A percentile compares a stretch with the other conserved stretches of the same genome.
phyloP scores from a whole-genome alignment of 1,140 invertebrate genomes.

The Musca domestica region DNA sequence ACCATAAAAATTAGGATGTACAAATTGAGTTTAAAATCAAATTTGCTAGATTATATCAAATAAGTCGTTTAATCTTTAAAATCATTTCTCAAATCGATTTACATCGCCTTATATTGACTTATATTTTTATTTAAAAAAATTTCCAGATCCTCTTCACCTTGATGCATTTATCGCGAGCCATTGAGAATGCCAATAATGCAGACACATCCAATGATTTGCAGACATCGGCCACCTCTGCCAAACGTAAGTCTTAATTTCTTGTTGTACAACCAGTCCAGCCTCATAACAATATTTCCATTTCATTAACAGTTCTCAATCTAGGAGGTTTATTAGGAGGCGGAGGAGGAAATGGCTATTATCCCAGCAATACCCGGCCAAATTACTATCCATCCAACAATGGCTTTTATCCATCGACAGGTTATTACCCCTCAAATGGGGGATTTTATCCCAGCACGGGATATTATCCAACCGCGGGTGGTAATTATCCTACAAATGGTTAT shows the following conservation, averaged over 20 bases:
- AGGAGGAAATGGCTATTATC: neutral
- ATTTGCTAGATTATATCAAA: too few species aligned
- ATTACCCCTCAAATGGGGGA: conserved; percentile 11
- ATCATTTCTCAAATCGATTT: too few species aligned
- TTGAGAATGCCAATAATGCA: neutral
- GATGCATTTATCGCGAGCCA: neutral
- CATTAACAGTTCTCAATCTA: neutral
- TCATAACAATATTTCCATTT: neutral
- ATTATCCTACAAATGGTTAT: neutral
- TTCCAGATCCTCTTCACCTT: neutral
- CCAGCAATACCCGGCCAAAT: neutral
- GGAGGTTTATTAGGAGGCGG: neutral
- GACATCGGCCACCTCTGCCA: conserved; percentile 24
- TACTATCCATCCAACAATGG: conserved; percentile 14
- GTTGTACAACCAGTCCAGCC: conserved; percentile 9
- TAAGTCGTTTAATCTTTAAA: too few species aligned
- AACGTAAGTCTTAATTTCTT: conserved; percentile 23
- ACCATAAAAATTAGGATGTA: too few species aligned
- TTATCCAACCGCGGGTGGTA: conserved; percentile 14
- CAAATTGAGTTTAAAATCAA: too few species aligned
- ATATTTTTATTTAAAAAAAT: neutral
- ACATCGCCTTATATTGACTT: too few species aligned
- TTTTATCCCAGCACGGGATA: conserved; percentile 32
- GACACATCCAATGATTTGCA: conserved; percentile 6
- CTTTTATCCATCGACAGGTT: neutral